phyloP scores from a whole-genome alignment of 2,113 vertebrate species.

The Addax nasomaculatus region DNA sequence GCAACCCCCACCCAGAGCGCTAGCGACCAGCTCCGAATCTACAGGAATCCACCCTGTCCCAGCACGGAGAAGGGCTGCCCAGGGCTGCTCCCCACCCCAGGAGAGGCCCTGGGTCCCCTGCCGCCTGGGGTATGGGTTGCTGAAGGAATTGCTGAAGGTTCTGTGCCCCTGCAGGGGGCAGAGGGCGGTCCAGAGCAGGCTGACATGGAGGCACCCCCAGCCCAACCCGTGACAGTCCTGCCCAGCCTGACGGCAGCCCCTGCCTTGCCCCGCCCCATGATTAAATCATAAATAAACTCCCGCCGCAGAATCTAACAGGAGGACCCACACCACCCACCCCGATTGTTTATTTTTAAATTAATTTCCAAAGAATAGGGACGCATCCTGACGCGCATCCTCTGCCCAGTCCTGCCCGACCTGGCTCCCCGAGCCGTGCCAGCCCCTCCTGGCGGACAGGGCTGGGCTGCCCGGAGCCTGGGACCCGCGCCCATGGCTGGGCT shows the following conservation, averaged over 20 bases:
- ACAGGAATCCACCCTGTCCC: accelerated
- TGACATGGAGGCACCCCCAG: accelerated
- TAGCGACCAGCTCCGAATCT: accelerated
- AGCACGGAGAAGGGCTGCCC: not conserved
- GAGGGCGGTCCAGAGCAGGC: accelerated
- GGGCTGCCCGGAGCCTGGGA: not conserved
- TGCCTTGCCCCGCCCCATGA: accelerated
- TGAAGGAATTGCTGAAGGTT: not conserved
- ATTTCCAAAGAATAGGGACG: not conserved
- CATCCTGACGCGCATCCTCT: accelerated
- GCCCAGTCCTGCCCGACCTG: not conserved
- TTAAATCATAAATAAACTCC: accelerated
- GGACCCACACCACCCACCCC: no score
- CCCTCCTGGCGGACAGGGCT: not conserved
- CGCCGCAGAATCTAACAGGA: accelerated
- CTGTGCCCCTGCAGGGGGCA: accelerated
- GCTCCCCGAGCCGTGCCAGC: not conserved
- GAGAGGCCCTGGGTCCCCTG: not conserved
- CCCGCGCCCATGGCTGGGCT: not conserved
- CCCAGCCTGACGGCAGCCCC: accelerated
- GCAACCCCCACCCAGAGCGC: accelerated
- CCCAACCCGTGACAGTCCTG: accelerated
- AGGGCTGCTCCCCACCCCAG: not conserved
- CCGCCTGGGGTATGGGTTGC: accelerated
- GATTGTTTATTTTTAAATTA: not conserved